These are phyloP conservation scores for Myioborus melanocephalus DNA, from an alignment of 2,797 vertebrate genomes.

Conservation along the genomic window DNA sequence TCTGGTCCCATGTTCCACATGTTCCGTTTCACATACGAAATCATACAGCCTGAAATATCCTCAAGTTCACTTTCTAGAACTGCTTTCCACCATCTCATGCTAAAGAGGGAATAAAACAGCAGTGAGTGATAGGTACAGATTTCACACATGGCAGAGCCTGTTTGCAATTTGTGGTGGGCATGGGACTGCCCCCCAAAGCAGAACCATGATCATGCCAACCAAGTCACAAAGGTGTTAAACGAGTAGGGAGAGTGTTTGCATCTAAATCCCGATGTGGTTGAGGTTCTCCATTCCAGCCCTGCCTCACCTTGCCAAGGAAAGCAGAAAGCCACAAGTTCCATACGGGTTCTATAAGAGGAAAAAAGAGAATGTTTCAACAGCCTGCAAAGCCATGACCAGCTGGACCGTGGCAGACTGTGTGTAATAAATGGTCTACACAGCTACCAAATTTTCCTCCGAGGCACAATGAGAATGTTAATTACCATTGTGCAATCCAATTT, in stretches of 20 bases:
- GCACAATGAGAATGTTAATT: neutral
- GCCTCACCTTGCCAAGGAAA: neutral
- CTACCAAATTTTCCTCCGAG: neutral
- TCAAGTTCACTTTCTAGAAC: accelerated
- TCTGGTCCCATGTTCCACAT: accelerated
- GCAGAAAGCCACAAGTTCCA: neutral
- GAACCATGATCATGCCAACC: accelerated
- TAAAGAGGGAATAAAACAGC: neutral
- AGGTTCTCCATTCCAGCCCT: neutral
- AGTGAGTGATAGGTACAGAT: accelerated
- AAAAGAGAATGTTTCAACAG: neutral
- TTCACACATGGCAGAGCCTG: accelerated
- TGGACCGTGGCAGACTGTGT: accelerated
- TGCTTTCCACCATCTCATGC: neutral
- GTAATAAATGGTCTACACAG: neutral
- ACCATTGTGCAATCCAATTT: neutral
- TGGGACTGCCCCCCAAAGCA: accelerated
- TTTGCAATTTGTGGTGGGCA: accelerated
- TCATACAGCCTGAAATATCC: too few species aligned
- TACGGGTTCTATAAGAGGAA: neutral
- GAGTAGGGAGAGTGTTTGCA: accelerated
- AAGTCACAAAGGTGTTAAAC: neutral
- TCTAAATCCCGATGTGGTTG: accelerated
- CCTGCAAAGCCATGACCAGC: neutral
- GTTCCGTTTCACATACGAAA: neutral